phyloP scores from a whole-genome alignment of 2,888 invertebrate genomes.

The Hyppa rectilinea region DNA sequence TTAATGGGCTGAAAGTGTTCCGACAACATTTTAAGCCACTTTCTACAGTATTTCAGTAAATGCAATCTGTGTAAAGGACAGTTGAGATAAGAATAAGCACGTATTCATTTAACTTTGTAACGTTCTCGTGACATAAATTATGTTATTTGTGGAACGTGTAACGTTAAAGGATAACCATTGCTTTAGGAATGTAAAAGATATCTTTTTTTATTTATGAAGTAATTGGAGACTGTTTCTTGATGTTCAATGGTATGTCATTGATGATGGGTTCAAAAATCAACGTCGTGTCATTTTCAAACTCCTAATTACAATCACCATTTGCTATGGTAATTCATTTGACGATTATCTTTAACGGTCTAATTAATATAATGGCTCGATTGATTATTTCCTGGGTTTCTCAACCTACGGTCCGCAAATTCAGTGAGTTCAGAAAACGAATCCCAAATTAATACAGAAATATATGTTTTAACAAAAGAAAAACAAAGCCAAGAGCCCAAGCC shows the following conservation, averaged over 20 bases:
- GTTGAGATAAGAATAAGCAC: conserved; percentile 17
- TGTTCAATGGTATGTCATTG: no score
- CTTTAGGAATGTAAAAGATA: neutral
- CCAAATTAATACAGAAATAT: no score
- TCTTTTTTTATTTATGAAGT: neutral
- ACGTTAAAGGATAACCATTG: neutral
- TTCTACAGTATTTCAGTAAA: conserved; percentile 34
- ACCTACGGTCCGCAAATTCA: neutral
- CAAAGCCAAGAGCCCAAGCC: no score
- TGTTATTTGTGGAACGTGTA: neutral
- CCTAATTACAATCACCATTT: neutral
- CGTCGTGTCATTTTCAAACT: neutral
- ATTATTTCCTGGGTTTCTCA: neutral
- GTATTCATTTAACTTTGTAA: conserved; percentile 12
- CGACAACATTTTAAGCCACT: conserved; percentile 13
- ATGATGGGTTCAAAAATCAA: neutral
- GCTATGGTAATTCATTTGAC: conserved; percentile 5
- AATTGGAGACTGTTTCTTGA: neutral
- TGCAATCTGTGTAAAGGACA: conserved; percentile 26
- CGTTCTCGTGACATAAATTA: neutral
- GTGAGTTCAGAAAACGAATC: neutral
- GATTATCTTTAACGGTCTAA: neutral
- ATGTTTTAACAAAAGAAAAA: no score
- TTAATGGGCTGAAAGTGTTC: conserved; percentile 14
- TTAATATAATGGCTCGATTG: neutral